phyloP scores from a whole-genome alignment of 2,888 invertebrate genomes.

The Ceratothoa steindachneri region DNA sequence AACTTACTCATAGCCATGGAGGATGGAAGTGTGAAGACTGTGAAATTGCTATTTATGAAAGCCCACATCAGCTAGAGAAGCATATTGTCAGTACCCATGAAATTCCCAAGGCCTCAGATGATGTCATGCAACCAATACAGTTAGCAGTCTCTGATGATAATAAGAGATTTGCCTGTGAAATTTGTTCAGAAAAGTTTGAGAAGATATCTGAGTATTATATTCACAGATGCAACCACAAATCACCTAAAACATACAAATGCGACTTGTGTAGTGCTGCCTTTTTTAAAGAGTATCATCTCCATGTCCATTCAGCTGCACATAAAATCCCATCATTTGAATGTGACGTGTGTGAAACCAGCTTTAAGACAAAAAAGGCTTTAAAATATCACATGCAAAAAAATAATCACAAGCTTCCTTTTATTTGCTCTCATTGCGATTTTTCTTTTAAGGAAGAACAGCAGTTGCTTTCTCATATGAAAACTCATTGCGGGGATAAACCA shows the following conservation, averaged over 20 bases:
- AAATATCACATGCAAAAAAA: conserved; percentile 31
- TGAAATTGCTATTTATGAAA: conserved; percentile 22
- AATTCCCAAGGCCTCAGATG: conserved; percentile 16
- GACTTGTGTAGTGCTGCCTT: not conserved
- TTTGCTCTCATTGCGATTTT: conserved; percentile 27
- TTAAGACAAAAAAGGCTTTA: conserved; percentile 20
- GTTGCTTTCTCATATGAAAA: conserved; percentile 27
- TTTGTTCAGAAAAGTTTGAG: conserved; percentile 37
- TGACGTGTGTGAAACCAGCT: conserved; percentile 29
- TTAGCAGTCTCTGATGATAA: conserved; percentile 21
- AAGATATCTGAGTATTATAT: conserved; percentile 33
- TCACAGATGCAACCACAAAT: conserved; percentile 21
- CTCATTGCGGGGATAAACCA: conserved; percentile 35
- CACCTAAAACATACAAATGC: not conserved
- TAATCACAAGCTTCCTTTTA: conserved; percentile 29
- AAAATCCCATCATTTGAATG: conserved; percentile 26
- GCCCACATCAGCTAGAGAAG: conserved; percentile 24
- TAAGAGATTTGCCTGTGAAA: conserved; percentile 26
- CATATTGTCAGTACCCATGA: conserved; percentile 29
- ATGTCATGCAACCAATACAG: conserved; percentile 18
- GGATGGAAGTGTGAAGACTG: conserved; percentile 30
- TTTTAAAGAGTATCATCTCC: not conserved
- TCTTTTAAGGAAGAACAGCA: conserved; percentile 29
- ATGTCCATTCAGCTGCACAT: conserved; percentile 18
- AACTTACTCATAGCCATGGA: conserved; percentile 22